phyloP scores from a whole-genome alignment of 2,888 invertebrate species.

The Hirtodrosophila trivittata region DNA sequence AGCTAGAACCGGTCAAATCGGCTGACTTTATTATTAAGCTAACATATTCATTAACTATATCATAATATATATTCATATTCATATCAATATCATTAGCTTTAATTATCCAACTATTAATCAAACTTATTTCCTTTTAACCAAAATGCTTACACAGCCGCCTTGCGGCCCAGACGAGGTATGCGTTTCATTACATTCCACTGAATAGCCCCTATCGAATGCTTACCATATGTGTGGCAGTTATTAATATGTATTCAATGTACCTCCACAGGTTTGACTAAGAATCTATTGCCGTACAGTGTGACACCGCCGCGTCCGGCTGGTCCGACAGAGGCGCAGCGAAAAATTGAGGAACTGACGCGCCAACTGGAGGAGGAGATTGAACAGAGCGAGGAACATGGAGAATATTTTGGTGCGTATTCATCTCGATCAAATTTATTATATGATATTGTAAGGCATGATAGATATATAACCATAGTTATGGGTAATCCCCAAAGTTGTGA shows the following conservation, averaged over 20 bases:
- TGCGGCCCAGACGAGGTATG: slow-evolving; percentile 71
- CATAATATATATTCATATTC: no score
- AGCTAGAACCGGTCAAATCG: no score
- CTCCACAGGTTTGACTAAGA: slow-evolving; percentile 85
- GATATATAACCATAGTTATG: no score
- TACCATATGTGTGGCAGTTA: no score
- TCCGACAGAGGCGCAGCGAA: slow-evolving; percentile 95
- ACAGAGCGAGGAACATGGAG: slow-evolving; percentile 96
- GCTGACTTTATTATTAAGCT: no score
- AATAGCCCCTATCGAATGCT: background rate
- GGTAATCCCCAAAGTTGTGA: no score
- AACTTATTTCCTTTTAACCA: slow-evolving; percentile 5
- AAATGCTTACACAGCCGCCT: slow-evolving; percentile 65
- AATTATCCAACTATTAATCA: slow-evolving; percentile 6
- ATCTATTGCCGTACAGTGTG: slow-evolving; percentile 92
- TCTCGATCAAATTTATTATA: background rate
- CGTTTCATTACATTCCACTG: background rate
- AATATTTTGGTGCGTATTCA: slow-evolving; percentile 93
- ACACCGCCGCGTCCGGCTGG: slow-evolving; percentile 94
- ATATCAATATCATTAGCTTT: no score
- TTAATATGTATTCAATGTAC: no score
- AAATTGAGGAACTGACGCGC: slow-evolving; percentile 95
- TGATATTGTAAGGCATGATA: no score
- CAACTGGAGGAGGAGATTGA: slow-evolving; percentile 98
- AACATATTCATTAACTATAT: no score